Evolutionary conservation across 2,797 vertebrate species (phyloP).

Genomic region (Bradypus variegatus): DNA sequence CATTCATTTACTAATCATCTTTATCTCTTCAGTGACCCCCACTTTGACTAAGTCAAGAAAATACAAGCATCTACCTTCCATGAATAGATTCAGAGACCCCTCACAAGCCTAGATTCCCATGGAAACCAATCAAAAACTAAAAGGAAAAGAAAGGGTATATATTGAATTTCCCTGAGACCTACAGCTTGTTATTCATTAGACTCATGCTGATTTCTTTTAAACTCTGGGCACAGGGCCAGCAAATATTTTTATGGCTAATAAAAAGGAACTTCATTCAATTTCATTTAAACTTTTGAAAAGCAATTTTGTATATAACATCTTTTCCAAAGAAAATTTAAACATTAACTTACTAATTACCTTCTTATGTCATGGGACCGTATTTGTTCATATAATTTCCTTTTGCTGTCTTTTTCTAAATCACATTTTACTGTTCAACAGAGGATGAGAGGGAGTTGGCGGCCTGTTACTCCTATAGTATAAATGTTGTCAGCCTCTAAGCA

Average conservation of each 20-base stretch:
- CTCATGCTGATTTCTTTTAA: constrained; percentile 66
- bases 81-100: constrained; percentile 55
- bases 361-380: constrained; percentile 26
- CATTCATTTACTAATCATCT: constrained; percentile 46
- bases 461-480: neutral
- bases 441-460: neutral
- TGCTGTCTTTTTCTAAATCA: neutral
- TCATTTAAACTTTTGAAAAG: constrained; percentile 54
- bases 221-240: constrained; percentile 61
- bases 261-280: constrained; percentile 57
- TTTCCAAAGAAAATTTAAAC: constrained; percentile 40
- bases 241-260: constrained; percentile 63
- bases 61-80: constrained; percentile 51
- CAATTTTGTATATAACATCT: constrained; percentile 41
- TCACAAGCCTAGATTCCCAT: constrained; percentile 62
- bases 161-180: constrained; percentile 66
- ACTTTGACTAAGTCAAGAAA: constrained; percentile 53
- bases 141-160: constrained; percentile 58
- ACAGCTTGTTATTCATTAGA: constrained; percentile 69
- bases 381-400: constrained; percentile 2
- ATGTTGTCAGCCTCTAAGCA: neutral
- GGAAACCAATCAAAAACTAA: constrained; percentile 67
- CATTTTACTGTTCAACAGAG: constrained; percentile 21
- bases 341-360: constrained; percentile 46
- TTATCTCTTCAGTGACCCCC: constrained; percentile 43